Base-by-base conservation (phyloP, 35 echinoderm and acorn worm species). In the Ophioderma brevispina region DNA sequence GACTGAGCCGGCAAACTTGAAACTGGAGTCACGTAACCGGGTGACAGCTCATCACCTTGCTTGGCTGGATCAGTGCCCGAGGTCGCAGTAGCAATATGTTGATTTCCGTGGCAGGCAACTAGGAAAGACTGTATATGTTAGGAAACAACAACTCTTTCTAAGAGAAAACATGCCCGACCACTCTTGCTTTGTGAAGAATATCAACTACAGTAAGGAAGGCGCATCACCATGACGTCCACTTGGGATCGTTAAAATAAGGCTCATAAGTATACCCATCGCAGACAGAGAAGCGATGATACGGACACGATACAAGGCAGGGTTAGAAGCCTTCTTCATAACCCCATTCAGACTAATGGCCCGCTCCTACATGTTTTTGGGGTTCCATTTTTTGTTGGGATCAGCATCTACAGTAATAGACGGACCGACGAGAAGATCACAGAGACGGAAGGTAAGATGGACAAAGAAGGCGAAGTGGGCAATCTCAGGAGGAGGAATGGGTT, bases 201-300 rank as follows among this genome's bases (percentile, higher is more conserved):
- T 70, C 15, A 70, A 70, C 23, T 70, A 70, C 28, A 70, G 59
- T 25, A 70, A 70, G 59, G 59, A 70, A 30, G 59, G 59, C 23
- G 59, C 59, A 2, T 70, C 32, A 38, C 85, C 21, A 87, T 43
- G 85, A 87, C 85, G 30, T 42, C 81, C 23, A 86, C 52, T 63
- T 85, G 85, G 90, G 90, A 91, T 79, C 75, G 90, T 37, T 39
- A 64, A 63, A 40, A 38, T 0, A 81, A 40, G 34, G 35, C 59
- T 17, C n/a, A 81, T 82, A 91, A 91, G 43, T 91, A 91, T 75
- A 86, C 90, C 59, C 90, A 91, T 79, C 81, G 90, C 32, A 39
- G 90, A 39, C 90, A 91, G 32, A 64, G 90, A 37, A 91, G 90
- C 82, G 90, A 91, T 50, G 90, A 91, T 42, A 91, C 90, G 15